These are phyloP conservation scores for Hirtodrosophila alboralis DNA, from an alignment of 2,888 invertebrate genomes.

Conservation along the genomic window DNA sequence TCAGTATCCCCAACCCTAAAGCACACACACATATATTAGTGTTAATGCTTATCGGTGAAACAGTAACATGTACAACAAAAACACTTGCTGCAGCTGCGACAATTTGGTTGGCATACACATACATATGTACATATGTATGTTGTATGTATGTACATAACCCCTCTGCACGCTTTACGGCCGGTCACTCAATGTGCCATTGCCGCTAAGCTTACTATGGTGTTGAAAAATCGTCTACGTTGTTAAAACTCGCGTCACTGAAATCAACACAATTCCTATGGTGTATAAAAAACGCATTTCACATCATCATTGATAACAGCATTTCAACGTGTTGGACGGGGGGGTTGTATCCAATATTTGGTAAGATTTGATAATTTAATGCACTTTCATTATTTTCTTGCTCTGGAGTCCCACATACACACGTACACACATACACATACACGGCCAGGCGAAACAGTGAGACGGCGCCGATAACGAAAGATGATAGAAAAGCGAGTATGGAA, in stretches of 20 bases:
- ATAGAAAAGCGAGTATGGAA: slow-evolving; percentile 80
- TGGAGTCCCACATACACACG: slow-evolving; percentile 54
- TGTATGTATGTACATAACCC: slow-evolving; percentile 12
- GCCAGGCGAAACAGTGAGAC: slow-evolving; percentile 66
- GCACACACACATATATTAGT: slow-evolving; percentile 14
- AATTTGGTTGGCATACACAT: slow-evolving; percentile 50
- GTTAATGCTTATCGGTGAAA: slow-evolving; percentile 64
- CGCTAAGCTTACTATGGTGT: slow-evolving; percentile 46
- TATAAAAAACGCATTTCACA: slow-evolving; percentile 24
- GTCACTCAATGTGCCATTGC: slow-evolving; percentile 57
- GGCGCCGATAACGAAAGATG: slow-evolving; percentile 81
- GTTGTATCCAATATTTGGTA: slow-evolving; percentile 25
- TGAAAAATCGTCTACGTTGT: slow-evolving; percentile 65
- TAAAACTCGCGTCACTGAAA: slow-evolving; percentile 53
- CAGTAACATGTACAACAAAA: slow-evolving; percentile 44
- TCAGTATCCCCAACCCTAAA: slow-evolving; percentile 47
- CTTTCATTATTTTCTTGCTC: slow-evolving; percentile 61
- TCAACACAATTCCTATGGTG: slow-evolving; percentile 32
- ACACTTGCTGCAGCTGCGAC: slow-evolving; percentile 75
- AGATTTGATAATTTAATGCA: slow-evolving; percentile 59
- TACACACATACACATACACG: slow-evolving; percentile 44
- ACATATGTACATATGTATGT: too few relatives aligned
- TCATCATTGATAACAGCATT: slow-evolving; percentile 53
- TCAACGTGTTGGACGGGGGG: not conserved
- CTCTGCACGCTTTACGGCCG: slow-evolving; percentile 26